Conservation (phyloP, 1,140 invertebrate species). For the Nephotettix cincticeps region DNA sequence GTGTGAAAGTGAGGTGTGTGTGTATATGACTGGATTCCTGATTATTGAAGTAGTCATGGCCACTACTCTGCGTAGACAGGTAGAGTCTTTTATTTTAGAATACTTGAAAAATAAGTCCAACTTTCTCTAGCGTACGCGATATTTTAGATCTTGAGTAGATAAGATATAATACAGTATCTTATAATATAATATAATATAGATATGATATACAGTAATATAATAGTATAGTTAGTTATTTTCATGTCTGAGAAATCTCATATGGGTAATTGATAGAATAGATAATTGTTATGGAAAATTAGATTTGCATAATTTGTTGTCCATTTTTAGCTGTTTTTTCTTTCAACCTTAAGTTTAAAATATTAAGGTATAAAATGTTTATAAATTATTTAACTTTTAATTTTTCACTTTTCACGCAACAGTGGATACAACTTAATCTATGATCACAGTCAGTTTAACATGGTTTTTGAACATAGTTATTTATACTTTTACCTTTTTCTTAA, state of each 20-base stretch:
- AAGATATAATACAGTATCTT: no score
- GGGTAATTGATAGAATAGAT: slow-evolving; percentile 12
- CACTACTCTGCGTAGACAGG: background rate
- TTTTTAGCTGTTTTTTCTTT: no score
- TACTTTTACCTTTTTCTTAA: background rate
- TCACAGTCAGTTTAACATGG: background rate
- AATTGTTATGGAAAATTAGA: no score
- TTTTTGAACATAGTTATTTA: background rate
- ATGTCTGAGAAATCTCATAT: slow-evolving; percentile 1
- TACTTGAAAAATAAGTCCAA: background rate
- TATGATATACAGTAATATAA: no score
- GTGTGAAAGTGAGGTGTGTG: background rate
- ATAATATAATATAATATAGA: no score
- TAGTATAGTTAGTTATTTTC: background rate
- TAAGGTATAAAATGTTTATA: no score
- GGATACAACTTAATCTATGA: no score
- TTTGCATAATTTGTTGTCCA: no score
- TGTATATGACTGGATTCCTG: background rate
- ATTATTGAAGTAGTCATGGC: background rate
- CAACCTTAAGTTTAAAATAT: no score
- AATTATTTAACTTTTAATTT: no score
- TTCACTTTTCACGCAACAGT: no score
- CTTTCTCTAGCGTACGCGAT: background rate
- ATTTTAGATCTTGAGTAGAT: background rate
- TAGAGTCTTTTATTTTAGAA: slow-evolving; percentile 9